Base-by-base conservation (phyloP, 2,113 vertebrate genomes). In the Ahaetulla prasina region DNA sequence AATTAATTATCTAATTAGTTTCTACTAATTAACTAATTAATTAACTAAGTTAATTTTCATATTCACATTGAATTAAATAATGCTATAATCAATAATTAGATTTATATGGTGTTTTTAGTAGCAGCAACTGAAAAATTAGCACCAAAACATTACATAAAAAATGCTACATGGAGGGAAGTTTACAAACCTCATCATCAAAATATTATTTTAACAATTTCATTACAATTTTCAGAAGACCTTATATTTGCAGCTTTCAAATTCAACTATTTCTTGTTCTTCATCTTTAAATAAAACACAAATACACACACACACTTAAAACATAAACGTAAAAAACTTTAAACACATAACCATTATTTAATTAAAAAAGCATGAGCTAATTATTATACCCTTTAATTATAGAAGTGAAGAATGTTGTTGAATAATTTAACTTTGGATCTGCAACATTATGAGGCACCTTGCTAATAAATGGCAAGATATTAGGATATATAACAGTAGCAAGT, bases 381-480 rank as follows among this genome's bases (percentile, higher is more conserved):
- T 93, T 96, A 96, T 98, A 99, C 99, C 99, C 99, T 94, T 98
- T 96, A 95, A 98, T 96, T 80, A 99, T 43, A 80, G 98, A 98
- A 53, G 96, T 97, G 96, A 99, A 98, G 95, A 99, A 98, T 16
- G 96, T 98, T 95, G 94, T 98, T 95, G 98, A 98, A 95, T 99
- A 99, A 85, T 99, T 98, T 96, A 99, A 52, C 88, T 97, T 97
- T 0, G 98, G 98, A 54, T 98, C 97, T 10, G 97, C 98, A 93
- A 98, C 90, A 4, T 97, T 96, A 94, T 95, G 95, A 47, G 99
- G 99, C 49, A 99, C 95, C 94, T 97, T 99, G 97, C 99, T 99
- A 94, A 99, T 96, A 85, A 99, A 98, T 0, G 99, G 99, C 95
- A 99, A 97, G 53, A 99, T 97, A 95, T 99, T 99, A 39, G 99